Evolutionary conservation across 2,888 invertebrate genomes (phyloP).

Genomic region (Eupithecia subumbrata): DNA sequence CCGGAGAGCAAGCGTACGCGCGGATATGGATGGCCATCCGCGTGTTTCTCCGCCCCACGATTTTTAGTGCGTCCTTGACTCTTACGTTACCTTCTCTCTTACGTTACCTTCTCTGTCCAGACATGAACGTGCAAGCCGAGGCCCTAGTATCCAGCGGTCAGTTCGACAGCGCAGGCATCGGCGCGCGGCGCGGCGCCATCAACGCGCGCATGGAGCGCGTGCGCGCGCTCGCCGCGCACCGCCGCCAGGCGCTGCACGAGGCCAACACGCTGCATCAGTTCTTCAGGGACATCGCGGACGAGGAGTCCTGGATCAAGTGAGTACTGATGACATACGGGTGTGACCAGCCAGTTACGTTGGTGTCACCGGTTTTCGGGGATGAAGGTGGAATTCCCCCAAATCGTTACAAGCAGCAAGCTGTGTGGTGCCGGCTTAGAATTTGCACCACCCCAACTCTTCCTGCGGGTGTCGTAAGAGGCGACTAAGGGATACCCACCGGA

Average conservation of each 20-base stretch:
- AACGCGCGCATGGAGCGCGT: slow-evolving; percentile 98
- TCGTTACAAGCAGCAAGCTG: no score
- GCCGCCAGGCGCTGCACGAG: slow-evolving; percentile 96
- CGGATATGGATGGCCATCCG: no score
- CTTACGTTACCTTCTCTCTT: slow-evolving; percentile 10
- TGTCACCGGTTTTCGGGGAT: no score
- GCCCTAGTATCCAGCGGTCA: slow-evolving; percentile 97
- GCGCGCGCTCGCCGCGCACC: slow-evolving; percentile 94
- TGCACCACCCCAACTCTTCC: no score
- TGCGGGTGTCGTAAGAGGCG: no score
- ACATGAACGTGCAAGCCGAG: slow-evolving; percentile 98
- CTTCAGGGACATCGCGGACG: slow-evolving; percentile 99
- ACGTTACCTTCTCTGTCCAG: slow-evolving; percentile 60
- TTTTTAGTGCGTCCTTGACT: background rate
- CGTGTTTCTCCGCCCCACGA: no score
- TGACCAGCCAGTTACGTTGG: no score
- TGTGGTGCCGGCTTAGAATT: no score
- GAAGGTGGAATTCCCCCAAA: no score
- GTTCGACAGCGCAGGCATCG: slow-evolving; percentile 98
- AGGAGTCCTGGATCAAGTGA: slow-evolving; percentile 99
- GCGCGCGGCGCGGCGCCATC: slow-evolving; percentile 96
- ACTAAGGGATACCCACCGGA: no score
- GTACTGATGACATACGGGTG: slow-evolving; percentile 33
- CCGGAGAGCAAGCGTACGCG: no score
- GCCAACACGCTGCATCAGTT: slow-evolving; percentile 99